phyloP scores from a whole-genome alignment of 2,113 vertebrate species.

The human (Homo sapiens) region DNA sequence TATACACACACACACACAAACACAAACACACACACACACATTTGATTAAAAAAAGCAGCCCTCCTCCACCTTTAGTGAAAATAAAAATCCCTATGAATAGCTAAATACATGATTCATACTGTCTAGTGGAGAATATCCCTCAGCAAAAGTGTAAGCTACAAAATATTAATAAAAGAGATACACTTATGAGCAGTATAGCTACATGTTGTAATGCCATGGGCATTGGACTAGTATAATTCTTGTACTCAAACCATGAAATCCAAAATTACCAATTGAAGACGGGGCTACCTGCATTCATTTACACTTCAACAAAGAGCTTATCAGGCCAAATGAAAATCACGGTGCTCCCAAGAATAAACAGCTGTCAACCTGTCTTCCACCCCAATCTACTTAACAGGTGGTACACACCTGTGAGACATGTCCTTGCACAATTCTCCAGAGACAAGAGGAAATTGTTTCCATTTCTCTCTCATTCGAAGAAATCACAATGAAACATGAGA shows the following conservation, averaged over 20 bases:
- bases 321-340: neutral
- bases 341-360: neutral
- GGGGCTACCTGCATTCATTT: neutral
- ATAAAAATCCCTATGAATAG: neutral
- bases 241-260: neutral
- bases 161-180: neutral
- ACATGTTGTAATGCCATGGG: neutral
- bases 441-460: neutral
- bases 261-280: neutral
- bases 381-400: neutral
- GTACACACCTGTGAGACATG: neutral
- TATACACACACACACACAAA: too few relatives aligned
- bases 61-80: neutral
- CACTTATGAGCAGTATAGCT: neutral
- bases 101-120: neutral
- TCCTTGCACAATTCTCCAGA: neutral
- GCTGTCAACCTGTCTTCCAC: neutral
- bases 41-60: neutral
- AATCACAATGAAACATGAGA: neutral
- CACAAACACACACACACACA: too few relatives aligned
- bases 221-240: neutral
- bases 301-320: neutral
- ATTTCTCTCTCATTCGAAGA: neutral
- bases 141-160: neutral
- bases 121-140: neutral